Evolutionary conservation across 2,888 invertebrate species (phyloP).

Genomic region (Trachelus iudaicus): DNA sequence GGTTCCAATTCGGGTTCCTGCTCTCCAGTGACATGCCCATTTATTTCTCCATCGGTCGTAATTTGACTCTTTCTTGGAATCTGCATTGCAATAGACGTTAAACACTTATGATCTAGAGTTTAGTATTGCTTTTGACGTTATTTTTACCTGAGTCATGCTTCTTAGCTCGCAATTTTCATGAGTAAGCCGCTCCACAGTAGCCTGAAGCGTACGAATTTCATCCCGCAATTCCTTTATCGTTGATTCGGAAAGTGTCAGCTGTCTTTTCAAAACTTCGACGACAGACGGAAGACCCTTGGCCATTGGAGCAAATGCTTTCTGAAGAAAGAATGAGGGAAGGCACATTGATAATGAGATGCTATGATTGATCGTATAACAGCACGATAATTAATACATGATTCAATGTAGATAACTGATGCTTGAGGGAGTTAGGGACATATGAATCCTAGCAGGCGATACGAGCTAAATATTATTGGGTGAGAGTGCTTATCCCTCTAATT

Average conservation of each 20-base stretch:
- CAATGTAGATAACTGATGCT: neutral
- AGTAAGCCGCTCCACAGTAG: conserved; percentile 80
- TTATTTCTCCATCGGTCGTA: conserved; percentile 30
- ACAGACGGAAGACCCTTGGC: conserved; percentile 59
- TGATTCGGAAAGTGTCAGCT: conserved; percentile 73
- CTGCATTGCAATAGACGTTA: neutral
- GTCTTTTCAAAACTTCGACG: conserved; percentile 68
- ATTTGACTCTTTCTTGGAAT: conserved; percentile 3
- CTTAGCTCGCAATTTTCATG: conserved; percentile 84
- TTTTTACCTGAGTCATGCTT: conserved; percentile 63
- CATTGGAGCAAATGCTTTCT: conserved; percentile 54
- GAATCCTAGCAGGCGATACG: conserved; percentile 18
- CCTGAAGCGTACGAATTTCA: conserved; percentile 73
- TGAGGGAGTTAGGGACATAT: conserved; percentile 12
- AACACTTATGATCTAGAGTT: neutral
- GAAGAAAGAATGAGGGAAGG: conserved; percentile 24
- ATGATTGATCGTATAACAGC: conserved; percentile 7
- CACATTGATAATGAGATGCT: neutral
- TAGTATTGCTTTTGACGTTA: neutral
- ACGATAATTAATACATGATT: conserved; percentile 3
- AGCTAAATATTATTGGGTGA: conserved; percentile 10
- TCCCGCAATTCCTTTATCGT: conserved; percentile 75
- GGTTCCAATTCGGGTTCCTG: conserved; percentile 67
- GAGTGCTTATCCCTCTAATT: conserved; percentile 8
- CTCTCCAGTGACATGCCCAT: conserved; percentile 64